Base-by-base conservation (phyloP, 1,140 invertebrate species). In the Drosophila murphyi region DNA sequence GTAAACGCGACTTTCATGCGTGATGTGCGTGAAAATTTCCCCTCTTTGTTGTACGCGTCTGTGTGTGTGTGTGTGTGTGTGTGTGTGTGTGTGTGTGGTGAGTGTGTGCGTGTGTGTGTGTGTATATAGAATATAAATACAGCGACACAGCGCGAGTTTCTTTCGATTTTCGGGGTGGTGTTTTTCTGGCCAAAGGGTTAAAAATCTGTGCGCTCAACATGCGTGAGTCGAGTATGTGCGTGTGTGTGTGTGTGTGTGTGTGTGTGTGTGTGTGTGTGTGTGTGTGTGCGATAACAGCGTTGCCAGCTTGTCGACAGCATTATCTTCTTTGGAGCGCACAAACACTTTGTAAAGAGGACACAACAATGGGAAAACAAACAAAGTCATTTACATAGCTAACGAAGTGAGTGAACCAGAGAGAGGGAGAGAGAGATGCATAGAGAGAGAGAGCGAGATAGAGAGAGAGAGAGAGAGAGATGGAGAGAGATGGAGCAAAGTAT, bases 341-440 rank as follows among this genome's bases (percentile, higher is more conserved):
- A 69, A 69, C 68, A 45, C 55, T 43, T 37, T 8, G 73, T 47
- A 72, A 72, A 77, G 59, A 64, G n/a, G 34, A 68, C 69, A 74
- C 69, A 74, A 78, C 57, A 85, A 78, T 72, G 74, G 50, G 20
- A 72, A 80, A 69, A 70, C 80, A 83, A 89, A 90, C 78, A 89
- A 89, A 89, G 72, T 89, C 80, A 89, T 89, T 89, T 89, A 89
- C 85, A 79, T 89, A 81, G 79, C 78, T 89, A 89, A 89, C 80
- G 85, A 89, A 89, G 80, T 89, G 75, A 78, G 71, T 89, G 85
- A 80, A 74, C 83, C 20, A 20, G 1, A 1, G 1, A 1, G 20
- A 20, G 20, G 20, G 20, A 20, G 20, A 20, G 20, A 89, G 75
- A 74, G 68, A 55, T 35, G 47, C 39, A 12, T 12, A 12, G 28